A percentile compares a stretch with the other conserved stretches of the same genome.
Evolutionary conservation across 2,797 vertebrate genomes (phyloP).

Genomic region (Danio kyathit): DNA sequence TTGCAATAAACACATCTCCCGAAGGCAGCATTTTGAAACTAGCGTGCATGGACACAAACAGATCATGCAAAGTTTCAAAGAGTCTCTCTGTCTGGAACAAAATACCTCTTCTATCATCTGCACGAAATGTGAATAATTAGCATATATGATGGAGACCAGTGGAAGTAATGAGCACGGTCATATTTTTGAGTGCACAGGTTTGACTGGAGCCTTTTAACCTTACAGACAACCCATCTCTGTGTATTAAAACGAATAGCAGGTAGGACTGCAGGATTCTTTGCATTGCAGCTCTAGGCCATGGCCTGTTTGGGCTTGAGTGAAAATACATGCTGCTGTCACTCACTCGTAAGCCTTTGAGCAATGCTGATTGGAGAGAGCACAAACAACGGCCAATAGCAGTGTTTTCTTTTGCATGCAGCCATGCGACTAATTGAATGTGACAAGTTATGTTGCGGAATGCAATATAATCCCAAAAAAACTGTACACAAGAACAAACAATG

Average conservation of each 20-base stretch:
- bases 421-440: background rate
- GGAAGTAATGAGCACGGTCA: background rate
- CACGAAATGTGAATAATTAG: slow-evolving; percentile 3
- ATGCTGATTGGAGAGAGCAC: background rate
- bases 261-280: slow-evolving; percentile 60
- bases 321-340: slow-evolving; percentile 48
- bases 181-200: slow-evolving; percentile 3
- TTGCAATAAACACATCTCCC: slow-evolving; percentile 19
- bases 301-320: slow-evolving; percentile 72
- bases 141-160: background rate
- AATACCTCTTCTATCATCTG: background rate
- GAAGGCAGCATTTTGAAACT: slow-evolving; percentile 1
- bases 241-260: slow-evolving; percentile 44
- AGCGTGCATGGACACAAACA: slow-evolving; percentile 15
- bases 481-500: background rate
- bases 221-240: slow-evolving; percentile 15
- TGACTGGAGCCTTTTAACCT: slow-evolving; percentile 48
- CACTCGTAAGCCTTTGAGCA: slow-evolving; percentile 22
- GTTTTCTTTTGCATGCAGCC: background rate
- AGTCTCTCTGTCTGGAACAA: slow-evolving; percentile 8
- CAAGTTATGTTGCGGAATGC: background rate
- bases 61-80: slow-evolving; percentile 34
- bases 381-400: background rate
- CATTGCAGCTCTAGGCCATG: slow-evolving; percentile 64
- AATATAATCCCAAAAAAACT: background rate